phyloP scores from a whole-genome alignment of 2,113 vertebrate species.

The Tupaia chinensis region DNA sequence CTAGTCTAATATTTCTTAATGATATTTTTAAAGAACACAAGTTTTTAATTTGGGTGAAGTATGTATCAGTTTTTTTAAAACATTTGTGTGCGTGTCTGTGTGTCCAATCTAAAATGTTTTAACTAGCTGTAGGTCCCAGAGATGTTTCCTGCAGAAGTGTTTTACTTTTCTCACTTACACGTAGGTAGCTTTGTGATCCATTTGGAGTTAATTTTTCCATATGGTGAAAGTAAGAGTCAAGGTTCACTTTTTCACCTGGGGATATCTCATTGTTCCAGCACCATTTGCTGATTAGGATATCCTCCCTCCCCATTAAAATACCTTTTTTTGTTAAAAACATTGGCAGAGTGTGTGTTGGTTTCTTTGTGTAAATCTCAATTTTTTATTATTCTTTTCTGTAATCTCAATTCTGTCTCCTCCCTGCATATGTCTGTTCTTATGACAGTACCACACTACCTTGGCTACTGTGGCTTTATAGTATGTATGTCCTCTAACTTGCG shows the following conservation, averaged over 20 bases:
- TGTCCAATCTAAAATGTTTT: neutral
- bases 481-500: neutral
- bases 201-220: constrained; percentile 2
- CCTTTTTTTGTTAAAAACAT: neutral
- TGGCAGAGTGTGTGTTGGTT: neutral
- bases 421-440: neutral
- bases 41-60: neutral
- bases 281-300: neutral
- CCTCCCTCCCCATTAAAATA: neutral
- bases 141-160: neutral
- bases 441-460: neutral
- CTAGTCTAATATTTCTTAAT: neutral
- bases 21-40: neutral
- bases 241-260: neutral
- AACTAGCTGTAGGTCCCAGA: neutral
- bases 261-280: neutral
- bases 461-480: neutral
- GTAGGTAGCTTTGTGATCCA: neutral
- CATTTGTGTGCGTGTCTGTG: neutral
- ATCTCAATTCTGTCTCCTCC: neutral
- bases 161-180: neutral
- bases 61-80: neutral
- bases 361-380: neutral
- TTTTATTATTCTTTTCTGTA: neutral
- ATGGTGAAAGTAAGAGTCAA: neutral